Evolutionary conservation across 2,888 invertebrate genomes (phyloP).

Genomic region (Odiellus spinosus): DNA sequence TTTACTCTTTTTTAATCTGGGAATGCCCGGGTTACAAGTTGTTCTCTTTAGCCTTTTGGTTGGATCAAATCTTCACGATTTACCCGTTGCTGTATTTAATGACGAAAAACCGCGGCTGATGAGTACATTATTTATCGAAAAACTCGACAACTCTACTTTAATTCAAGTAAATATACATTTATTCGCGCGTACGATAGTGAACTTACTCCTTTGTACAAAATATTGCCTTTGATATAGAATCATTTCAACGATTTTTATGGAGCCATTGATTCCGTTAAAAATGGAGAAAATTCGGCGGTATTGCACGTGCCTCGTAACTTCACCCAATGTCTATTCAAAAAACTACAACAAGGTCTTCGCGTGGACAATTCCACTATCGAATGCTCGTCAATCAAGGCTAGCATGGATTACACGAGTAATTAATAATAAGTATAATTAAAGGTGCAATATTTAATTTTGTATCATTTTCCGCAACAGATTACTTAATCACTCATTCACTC

Average conservation of each 20-base stretch:
- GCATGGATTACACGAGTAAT: slow-evolving; percentile 71
- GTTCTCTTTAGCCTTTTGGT: slow-evolving; percentile 32
- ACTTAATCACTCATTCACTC: too few species aligned
- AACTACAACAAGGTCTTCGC: too few species aligned
- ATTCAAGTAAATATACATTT: slow-evolving; percentile 21
- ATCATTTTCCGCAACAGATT: too few species aligned
- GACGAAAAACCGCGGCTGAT: slow-evolving; percentile 21
- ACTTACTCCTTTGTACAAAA: too few species aligned
- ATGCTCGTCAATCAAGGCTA: slow-evolving; percentile 70
- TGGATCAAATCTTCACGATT: slow-evolving; percentile 24
- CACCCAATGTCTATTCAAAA: slow-evolving; percentile 32
- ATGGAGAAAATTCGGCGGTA: slow-evolving; percentile 73
- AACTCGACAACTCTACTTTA: slow-evolving; percentile 52
- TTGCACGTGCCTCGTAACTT: slow-evolving; percentile 78
- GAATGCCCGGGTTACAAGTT: slow-evolving; percentile 32
- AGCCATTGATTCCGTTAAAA: slow-evolving; percentile 53
- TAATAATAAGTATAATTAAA: too few species aligned
- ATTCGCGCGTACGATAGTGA: too few species aligned
- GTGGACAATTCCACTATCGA: slow-evolving; percentile 65
- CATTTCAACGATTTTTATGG: slow-evolving; percentile 22
- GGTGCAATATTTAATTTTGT: too few species aligned
- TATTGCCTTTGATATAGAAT: too few species aligned
- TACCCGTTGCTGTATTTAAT: slow-evolving; percentile 31
- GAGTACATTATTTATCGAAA: slow-evolving; percentile 36
- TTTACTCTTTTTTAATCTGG: slow-evolving; percentile 30